These are phyloP conservation scores for Homalodisca vitripennis DNA, from an alignment of 1,140 invertebrate genomes.

Conservation along the genomic window DNA sequence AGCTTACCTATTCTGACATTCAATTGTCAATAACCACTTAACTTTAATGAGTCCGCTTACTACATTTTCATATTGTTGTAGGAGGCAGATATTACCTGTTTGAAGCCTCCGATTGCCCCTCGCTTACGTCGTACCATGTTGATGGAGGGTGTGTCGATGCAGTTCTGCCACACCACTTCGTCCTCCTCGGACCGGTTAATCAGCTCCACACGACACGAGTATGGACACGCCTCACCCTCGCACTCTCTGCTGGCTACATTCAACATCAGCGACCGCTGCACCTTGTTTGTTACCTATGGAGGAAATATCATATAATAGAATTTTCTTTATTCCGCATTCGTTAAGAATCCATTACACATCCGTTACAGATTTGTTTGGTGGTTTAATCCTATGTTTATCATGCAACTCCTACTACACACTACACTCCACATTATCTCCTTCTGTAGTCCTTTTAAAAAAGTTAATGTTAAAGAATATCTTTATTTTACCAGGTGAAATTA, in stretches of 20 bases:
- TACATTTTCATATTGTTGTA: neutral
- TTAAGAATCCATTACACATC: too few species aligned
- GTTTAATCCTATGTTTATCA: too few species aligned
- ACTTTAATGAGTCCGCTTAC: neutral
- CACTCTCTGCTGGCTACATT: neutral
- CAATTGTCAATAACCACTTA: neutral
- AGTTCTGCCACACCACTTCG: conserved; percentile 5
- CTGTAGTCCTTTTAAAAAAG: too few species aligned
- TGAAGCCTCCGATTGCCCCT: conserved; percentile 6
- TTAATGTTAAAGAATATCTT: too few species aligned
- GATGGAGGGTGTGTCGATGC: neutral
- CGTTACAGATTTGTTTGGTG: too few species aligned
- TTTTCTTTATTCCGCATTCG: too few species aligned
- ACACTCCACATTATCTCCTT: too few species aligned
- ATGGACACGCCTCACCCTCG: neutral
- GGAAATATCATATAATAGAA: too few species aligned
- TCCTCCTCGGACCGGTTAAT: neutral
- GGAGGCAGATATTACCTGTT: conserved; percentile 2
- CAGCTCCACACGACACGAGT: neutral
- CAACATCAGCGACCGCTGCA: neutral
- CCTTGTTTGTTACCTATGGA: conserved; percentile 17
- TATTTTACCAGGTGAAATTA: too few species aligned
- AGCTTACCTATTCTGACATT: neutral
- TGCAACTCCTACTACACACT: too few species aligned
- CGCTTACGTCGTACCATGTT: neutral